Evolutionary conservation across 2,888 invertebrate species (phyloP), one percentile per base, ranked within the genome.

Genomic region (Formica aserva): DNA sequence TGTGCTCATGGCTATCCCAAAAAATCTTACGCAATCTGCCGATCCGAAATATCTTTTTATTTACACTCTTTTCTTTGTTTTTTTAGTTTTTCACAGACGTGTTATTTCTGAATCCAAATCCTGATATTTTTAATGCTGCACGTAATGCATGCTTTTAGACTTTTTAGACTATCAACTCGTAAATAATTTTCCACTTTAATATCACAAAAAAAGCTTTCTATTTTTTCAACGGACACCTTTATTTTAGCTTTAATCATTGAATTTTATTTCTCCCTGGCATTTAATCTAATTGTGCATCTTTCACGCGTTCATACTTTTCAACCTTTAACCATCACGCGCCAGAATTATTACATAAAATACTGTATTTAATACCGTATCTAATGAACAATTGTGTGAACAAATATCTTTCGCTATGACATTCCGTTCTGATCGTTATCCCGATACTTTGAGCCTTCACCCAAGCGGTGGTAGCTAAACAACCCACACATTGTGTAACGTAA

Each of bases 401-500:
- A 45, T 69, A 71, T 60, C 71, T 45, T 15, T 78, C 52, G 18
- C n/a, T 45, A 78, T 18, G 57, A 60, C 71, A 72, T 69, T 45
- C 78, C 22, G 9, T 15, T 45, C 29, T 13, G 57, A 57, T 69
- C 60, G 29, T 13, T 55, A 41, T 55, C 18, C 26, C 22, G 45
- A 57, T 71, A 41, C 45, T 41, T 60, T 13, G 71, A 60, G 69
- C 71, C 78, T 55, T 71, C 45, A 29, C 29, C 18, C 32, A 41
- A 26, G 22, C 78, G 13, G 15, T 67, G 78, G 22, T 15, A 71
- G 32, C 57, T 57, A 32, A 78, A 78, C 72, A 78, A 66, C 29
- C 45, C 55, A 55, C 41, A 65, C 77, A 41, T 76, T 74, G 52
- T 66, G 65, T 82, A 76, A 82, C 55, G 45, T 76, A 82, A 76